These are phyloP conservation scores for Rhabdophis nuchalis DNA, from an alignment of 2,797 vertebrate species.

Conservation along the genomic window DNA sequence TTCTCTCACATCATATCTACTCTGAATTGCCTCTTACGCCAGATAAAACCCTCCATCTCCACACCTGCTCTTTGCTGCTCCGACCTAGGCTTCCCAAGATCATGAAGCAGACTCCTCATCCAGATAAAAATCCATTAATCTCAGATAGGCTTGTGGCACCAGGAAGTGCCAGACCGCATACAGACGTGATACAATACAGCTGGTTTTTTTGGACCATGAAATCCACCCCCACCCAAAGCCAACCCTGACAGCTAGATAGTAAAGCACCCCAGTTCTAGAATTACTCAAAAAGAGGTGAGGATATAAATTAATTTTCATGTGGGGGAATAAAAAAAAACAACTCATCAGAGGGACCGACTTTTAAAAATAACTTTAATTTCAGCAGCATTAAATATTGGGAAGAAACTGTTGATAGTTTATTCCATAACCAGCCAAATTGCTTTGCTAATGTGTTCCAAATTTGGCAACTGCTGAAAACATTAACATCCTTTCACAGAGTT, in stretches of 20 bases:
- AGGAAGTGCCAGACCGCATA: too few relatives aligned
- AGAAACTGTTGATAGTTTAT: background rate
- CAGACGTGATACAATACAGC: too few relatives aligned
- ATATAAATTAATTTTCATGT: background rate
- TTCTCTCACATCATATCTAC: background rate
- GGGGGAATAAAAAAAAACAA: background rate
- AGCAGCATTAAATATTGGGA: background rate
- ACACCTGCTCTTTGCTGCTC: background rate
- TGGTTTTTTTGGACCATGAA: too few relatives aligned
- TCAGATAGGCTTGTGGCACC: too few relatives aligned
- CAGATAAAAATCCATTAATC: too few relatives aligned
- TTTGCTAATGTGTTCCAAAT: slow-evolving; percentile 13
- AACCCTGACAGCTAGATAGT: background rate
- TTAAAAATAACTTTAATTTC: background rate
- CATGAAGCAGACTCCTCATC: too few relatives aligned
- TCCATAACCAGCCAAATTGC: slow-evolving; percentile 7
- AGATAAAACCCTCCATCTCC: background rate
- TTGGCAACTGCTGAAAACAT: slow-evolving; percentile 40
- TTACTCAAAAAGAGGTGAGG: background rate
- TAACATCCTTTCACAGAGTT: slow-evolving; percentile 13
- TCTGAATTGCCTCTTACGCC: background rate
- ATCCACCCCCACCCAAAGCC: too few relatives aligned
- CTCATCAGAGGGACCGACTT: background rate
- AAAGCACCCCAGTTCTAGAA: background rate
- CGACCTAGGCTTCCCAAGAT: too few relatives aligned